Base-by-base conservation (phyloP, 2,888 invertebrate genomes). In the Parascotia fuliginaria region DNA sequence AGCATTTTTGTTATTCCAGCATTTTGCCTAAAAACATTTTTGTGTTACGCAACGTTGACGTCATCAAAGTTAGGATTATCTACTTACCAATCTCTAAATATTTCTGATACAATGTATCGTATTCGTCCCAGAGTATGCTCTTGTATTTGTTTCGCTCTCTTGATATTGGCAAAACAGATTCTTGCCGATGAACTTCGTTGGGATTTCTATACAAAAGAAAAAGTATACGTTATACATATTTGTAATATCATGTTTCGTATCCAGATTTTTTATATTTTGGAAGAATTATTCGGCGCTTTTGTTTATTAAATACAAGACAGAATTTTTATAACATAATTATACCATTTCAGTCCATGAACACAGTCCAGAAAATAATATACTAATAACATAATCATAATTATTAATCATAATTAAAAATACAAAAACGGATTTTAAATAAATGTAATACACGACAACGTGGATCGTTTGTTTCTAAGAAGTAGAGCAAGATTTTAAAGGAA, bases 31-130 rank as follows among this genome's bases (percentile, higher is more conserved):
- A 13, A 31, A 22, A 15, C 13, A 45, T 3, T 16, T 15, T n/a
- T 7, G 36, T 11, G 32, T 3, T 6, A 34, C 14, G 33, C 28
- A 0, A 42, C 9, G 9, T 0, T 11, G 29, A 29, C 38, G 15
- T 13, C 36, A 38, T 27, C 24, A 38, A 28, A 38, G 14, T 29
- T 32, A 19, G 7, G 4, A n/a, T 19, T 4, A 31, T 36, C 15
- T 31, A 75, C 95, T 95, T 88, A 98, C 98, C 96, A 81, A 98
- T 97, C 94, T 97, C 97, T 76, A 98, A 93, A 89, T 98, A 98
- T 83, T 98, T 97, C 81, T 98, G 98, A 92, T 97, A 97, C 56
- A 97, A 95, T 0, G 96, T 96, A 83, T 98, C 97, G 89, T 98
- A 98, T 78, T 96, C 96, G 68, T 98, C 98, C 98, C 98, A 98